phyloP scores from a whole-genome alignment of 37 sponge, comb jelly and placozoan species.

The Haliclona indistincta region DNA sequence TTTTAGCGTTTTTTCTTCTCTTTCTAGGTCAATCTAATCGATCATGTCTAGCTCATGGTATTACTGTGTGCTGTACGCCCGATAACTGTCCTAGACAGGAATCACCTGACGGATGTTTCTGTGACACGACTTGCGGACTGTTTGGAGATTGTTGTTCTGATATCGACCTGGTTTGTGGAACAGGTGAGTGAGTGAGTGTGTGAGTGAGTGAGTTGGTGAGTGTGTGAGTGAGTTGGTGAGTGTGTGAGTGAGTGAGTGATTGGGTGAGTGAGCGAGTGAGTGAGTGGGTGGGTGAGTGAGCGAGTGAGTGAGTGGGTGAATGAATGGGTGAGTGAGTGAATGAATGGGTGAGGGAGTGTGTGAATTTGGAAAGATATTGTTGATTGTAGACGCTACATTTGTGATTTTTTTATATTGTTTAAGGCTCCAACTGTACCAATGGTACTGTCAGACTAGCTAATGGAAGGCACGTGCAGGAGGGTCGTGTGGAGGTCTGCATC shows the following conservation, averaged over 20 bases:
- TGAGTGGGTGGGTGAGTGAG: too few species aligned
- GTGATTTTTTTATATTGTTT: not conserved
- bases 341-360: too few species aligned
- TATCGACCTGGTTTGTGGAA: not conserved
- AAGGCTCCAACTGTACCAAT: not conserved
- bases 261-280: too few species aligned
- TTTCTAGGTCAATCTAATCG: too few species aligned
- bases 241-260: too few species aligned
- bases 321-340: too few species aligned
- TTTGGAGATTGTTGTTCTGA: constrained; percentile 6
- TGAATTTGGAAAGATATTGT: not conserved
- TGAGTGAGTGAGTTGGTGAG: too few species aligned
- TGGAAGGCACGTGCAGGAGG: not conserved
- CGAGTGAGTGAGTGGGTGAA: too few species aligned
- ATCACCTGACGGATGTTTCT: constrained; percentile 4
- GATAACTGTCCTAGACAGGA: not conserved
- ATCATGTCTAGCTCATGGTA: not conserved
- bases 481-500: constrained; percentile 1
- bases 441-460: not conserved
- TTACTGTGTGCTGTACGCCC: constrained; percentile 8
- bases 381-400: not conserved
- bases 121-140: not conserved
- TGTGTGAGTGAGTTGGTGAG: too few species aligned
- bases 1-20: too few species aligned
- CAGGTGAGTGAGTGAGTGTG: too few species aligned